phyloP scores from a whole-genome alignment of 2,888 invertebrate species.

The Leucania comma region DNA sequence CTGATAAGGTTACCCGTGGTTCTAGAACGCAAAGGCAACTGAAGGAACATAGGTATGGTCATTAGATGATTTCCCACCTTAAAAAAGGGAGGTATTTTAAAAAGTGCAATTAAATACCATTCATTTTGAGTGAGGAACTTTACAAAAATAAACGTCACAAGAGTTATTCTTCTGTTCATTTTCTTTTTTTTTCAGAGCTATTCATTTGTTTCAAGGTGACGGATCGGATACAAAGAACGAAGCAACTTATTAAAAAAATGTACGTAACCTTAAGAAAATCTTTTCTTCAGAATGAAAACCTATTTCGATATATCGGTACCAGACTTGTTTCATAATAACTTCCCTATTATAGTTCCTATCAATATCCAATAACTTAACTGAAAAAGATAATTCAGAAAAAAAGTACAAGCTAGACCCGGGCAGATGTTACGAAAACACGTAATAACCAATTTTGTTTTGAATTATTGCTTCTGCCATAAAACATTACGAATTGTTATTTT shows the following conservation, averaged over 20 bases:
- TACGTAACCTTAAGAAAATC: background rate
- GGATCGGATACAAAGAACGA: background rate
- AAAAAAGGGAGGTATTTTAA: too few species aligned
- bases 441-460: slow-evolving; percentile 58
- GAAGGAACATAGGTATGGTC: too few species aligned
- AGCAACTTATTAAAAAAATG: background rate
- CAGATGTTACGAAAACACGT: slow-evolving; percentile 51
- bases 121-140: background rate
- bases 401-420: slow-evolving; percentile 7
- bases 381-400: slow-evolving; percentile 6
- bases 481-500: slow-evolving; percentile 67
- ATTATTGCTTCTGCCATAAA: slow-evolving; percentile 68
- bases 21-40: too few species aligned
- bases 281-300: background rate
- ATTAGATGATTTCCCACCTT: too few species aligned
- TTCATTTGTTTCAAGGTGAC: background rate
- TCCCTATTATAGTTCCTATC: background rate
- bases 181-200: too few species aligned
- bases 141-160: background rate
- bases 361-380: slow-evolving; percentile 1
- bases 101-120: background rate
- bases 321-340: background rate
- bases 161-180: background rate
- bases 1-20: too few species aligned
- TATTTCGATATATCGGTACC: background rate